Conservation (phyloP, 2,888 invertebrate genomes). For the Diabrotica balteata region DNA sequence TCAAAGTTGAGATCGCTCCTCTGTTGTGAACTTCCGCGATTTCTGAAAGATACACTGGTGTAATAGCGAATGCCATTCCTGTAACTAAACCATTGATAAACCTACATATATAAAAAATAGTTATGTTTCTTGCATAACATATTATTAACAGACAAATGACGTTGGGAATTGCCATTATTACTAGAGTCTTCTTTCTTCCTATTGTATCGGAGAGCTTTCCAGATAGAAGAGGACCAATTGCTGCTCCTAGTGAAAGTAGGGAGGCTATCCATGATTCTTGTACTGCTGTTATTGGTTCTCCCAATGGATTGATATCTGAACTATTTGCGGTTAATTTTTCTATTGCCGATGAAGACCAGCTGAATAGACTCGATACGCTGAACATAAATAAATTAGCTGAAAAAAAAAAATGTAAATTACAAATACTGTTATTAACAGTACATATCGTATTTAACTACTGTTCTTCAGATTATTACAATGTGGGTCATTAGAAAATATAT, state of each 20-base stretch:
- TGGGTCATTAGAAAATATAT: too few relatives aligned
- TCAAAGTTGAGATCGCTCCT: constrained; percentile 70
- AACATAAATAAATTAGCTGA: too few relatives aligned
- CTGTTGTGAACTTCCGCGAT: constrained; percentile 80
- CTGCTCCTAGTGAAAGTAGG: constrained; percentile 44
- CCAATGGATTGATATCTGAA: constrained; percentile 40
- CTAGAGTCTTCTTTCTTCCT: constrained; percentile 72
- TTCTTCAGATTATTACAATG: too few relatives aligned
- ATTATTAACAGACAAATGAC: constrained; percentile 58
- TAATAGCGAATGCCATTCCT: constrained; percentile 73
- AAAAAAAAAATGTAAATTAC: too few relatives aligned
- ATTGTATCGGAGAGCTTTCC: constrained; percentile 40
- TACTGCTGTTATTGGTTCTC: constrained; percentile 34
- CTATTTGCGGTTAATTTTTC: too few relatives aligned
- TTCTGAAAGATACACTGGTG: constrained; percentile 87
- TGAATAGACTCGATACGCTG: too few relatives aligned
- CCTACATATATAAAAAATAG: constrained; percentile 63
- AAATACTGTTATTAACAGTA: too few relatives aligned
- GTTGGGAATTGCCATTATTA: constrained; percentile 70
- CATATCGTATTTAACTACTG: too few relatives aligned
- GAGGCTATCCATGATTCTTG: constrained; percentile 47
- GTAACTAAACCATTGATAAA: constrained; percentile 70
- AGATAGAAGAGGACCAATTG: constrained; percentile 44
- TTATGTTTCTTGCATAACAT: constrained; percentile 39
- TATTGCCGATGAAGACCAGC: too few relatives aligned